Base-by-base conservation (phyloP, 1,140 invertebrate species). In the Halictus rubicundus region DNA sequence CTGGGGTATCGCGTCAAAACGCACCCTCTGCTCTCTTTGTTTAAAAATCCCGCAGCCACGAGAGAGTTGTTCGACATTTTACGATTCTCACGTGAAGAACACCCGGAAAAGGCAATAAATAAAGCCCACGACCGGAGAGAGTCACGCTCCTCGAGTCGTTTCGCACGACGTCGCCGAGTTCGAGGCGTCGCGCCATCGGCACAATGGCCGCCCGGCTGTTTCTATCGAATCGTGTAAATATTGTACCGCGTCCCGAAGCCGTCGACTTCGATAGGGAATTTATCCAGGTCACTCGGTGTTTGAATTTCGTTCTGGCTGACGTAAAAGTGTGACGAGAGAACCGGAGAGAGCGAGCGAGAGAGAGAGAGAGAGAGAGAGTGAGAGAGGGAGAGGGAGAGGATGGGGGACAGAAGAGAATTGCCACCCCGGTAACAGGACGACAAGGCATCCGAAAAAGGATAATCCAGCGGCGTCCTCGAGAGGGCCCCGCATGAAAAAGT, bases 401-500 rank as follows among this genome's bases (percentile, higher is more conserved):
- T 12, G 42, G 42, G 42, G 14, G 10, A 46, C 42, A 46, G 42
- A 46, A 46, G 42, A 46, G 59, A 68, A 52, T 32, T 32, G 49
- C n/a, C 74, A 75, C 21, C 74, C 68, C 21, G n/a, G n/a, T 74
- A 79, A 79, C 78, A 74, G 49, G 78, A 74, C 52, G 52, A 57
- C 78, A 52, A 39, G 65, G 59, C 66, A 61, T 63, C 32, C 59
- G 77, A 74, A 80, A 83, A 89, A 89, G 88, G 90, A 91, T 90
- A 90, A 91, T 91, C 90, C 85, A 79, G 79, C 85, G 81, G 79
- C 85, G 81, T 88, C 81, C 88, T 88, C 86, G 88, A 89, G 84
- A 90, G 87, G 87, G 75, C 80, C 84, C 82, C 57, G 82, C 70
- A 85, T 88, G 88, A 91, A 92, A 91, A 92, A 92, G 87, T 89